phyloP scores from a whole-genome alignment of 2,888 invertebrate genomes.

The Agrochola lychnidis region DNA sequence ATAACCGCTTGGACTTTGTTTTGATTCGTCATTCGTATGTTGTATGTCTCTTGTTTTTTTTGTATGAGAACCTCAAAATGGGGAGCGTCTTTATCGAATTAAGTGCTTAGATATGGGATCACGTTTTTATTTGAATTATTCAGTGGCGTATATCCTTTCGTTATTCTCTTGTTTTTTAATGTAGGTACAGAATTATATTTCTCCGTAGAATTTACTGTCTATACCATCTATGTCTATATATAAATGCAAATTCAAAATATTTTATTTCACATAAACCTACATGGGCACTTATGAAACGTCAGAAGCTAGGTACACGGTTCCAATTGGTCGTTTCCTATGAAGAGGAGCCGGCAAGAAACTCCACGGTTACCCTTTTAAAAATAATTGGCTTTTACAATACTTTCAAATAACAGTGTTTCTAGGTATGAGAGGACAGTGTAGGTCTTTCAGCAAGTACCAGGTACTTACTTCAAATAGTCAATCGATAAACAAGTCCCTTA shows the following conservation, averaged over 20 bases:
- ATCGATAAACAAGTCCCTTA: constrained; percentile 10
- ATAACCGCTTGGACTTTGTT: constrained; percentile 71
- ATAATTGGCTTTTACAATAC: no score
- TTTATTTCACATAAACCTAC: no score
- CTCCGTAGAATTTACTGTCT: not conserved
- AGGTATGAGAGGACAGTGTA: no score
- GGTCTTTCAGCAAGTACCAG: no score
- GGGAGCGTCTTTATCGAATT: constrained; percentile 56
- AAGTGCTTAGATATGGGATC: constrained; percentile 54
- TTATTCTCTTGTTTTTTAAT: constrained; percentile 1
- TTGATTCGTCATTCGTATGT: constrained; percentile 73
- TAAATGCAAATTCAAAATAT: no score
- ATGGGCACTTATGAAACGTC: no score
- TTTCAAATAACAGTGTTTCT: no score
- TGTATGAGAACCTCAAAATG: constrained; percentile 41
- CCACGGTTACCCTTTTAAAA: no score
- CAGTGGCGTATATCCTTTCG: constrained; percentile 16
- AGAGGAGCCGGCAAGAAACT: no score
- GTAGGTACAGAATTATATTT: not conserved
- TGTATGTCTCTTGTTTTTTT: constrained; percentile 15
- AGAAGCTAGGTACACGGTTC: no score
- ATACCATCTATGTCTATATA: no score
- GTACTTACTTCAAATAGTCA: constrained; percentile 4
- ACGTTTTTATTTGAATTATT: constrained; percentile 44
- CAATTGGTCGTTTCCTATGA: no score